A percentile compares a stretch with the other conserved stretches of the same genome.
Evolutionary conservation across 2,888 invertebrate species (phyloP).

Genomic region (Salpingus planirostris): DNA sequence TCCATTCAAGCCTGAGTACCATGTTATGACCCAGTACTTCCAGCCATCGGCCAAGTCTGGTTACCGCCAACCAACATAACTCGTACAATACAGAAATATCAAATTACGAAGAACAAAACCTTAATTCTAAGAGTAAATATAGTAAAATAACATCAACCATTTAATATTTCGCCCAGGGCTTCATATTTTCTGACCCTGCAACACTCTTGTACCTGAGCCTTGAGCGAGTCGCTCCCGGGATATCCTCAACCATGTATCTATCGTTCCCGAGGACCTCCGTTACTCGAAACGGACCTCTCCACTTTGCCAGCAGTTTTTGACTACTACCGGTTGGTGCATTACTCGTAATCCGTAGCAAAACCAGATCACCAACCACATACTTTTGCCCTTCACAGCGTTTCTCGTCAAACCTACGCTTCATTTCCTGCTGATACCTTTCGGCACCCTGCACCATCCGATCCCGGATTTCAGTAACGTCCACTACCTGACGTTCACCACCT

Average conservation of each 20-base stretch:
- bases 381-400: not conserved
- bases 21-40: too few species aligned
- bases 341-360: conserved; percentile 7
- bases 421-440: not conserved
- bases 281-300: conserved; percentile 12
- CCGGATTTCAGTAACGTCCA: not conserved
- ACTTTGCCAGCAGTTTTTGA: conserved; percentile 11
- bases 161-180: too few species aligned
- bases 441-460: not conserved
- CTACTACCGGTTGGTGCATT: conserved; percentile 8
- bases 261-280: conserved; percentile 1
- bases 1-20: too few species aligned
- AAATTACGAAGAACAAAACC: too few species aligned
- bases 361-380: conserved; percentile 11
- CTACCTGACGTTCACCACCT: too few species aligned
- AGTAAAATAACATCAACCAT: too few species aligned
- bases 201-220: too few species aligned
- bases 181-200: too few species aligned
- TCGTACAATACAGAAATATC: too few species aligned
- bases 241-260: conserved; percentile 8
- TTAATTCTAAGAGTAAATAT: too few species aligned
- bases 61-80: too few species aligned
- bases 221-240: not conserved
- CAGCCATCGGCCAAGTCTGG: too few species aligned
- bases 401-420: conserved; percentile 5